phyloP scores from a whole-genome alignment of 2,797 vertebrate genomes.

The Pelobates cultripes region DNA sequence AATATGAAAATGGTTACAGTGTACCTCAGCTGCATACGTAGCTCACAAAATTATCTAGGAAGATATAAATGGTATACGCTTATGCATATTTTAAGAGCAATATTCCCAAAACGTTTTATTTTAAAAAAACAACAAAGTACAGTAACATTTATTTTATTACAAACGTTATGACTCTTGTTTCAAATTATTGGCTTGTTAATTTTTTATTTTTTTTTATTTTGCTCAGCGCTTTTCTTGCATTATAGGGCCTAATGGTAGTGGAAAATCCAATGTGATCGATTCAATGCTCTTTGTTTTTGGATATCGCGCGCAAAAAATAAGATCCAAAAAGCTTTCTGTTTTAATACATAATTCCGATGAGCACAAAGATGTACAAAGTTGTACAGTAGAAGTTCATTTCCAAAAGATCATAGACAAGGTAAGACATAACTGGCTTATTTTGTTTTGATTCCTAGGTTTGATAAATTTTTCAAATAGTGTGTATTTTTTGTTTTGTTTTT shows the following conservation, averaged over 20 bases:
- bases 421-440: conserved; percentile 52
- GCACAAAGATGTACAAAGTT: conserved; percentile 89
- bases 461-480: too few species aligned
- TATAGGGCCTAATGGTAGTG: conserved; percentile 97
- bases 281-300: conserved; percentile 99
- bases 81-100: too few species aligned
- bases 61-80: too few species aligned
- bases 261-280: conserved; percentile 98
- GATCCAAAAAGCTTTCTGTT: conserved; percentile 96
- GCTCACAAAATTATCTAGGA: too few species aligned
- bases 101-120: too few species aligned
- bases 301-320: conserved; percentile 97
- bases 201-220: conserved; percentile 4
- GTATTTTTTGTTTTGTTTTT: background rate
- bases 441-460: background rate
- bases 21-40: background rate
- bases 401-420: conserved; percentile 99
- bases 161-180: too few species aligned
- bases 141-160: too few species aligned
- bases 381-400: conserved; percentile 96
- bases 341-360: conserved; percentile 95
- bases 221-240: conserved; percentile 96
- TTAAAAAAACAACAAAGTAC: too few species aligned
- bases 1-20: background rate
- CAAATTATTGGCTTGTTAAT: conserved; percentile 1